Base-by-base conservation (phyloP, 2,888 invertebrate genomes). In the Hirtodrosophila cameraria region DNA sequence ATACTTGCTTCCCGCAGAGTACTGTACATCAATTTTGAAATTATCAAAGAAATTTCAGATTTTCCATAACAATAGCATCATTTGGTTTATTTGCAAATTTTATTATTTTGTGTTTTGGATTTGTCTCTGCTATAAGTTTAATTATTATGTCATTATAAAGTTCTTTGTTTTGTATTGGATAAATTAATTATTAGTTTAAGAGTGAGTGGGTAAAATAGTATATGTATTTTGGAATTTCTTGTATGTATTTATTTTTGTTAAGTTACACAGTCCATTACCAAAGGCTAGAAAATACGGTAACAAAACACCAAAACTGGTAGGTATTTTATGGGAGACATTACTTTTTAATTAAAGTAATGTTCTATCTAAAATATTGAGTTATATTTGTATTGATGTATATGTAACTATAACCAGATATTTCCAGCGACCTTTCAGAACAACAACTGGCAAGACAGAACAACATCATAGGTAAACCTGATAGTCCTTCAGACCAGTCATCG, bases 31-130 rank as follows among this genome's bases (percentile, higher is more conserved):
- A 16, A 11, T 1, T 13, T 27, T 0, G 2, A 13, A 18, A 27
- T 13, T n/a, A n/a, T 12, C 16, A 50, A 38, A 20, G 9, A 12
- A 31, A 55, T 43, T 31, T 18, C 12, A 45, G 4, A 28, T 36
- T 4, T 38, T 43, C 8, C 8, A 15, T 15, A 25, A 23, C 27
- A 43, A 42, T 18, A 52, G 9, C 9, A 23, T 16, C 31, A 25
- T 20, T 18, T 42, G 8, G 33, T 41, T 18, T 16, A 12, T 27
- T 8, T 28, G 16, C 11, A 38, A 38, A 8, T 12, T 38, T n/a
- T n/a, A n/a, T n/a, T n/a, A n/a, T n/a, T n/a, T n/a, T n/a, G n/a
- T n/a, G n/a, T 11, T 33, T 13, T 36, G 7, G 36, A 7, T 20
- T 27, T 2, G 6, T 20, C 18, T 35, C 11, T 25, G 11, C 31